A percentile compares a stretch with the other conserved stretches of the same genome.
These are phyloP conservation scores for Ophthalmolycus amberensis DNA, from an alignment of 2,113 vertebrate genomes.

Conservation along the genomic window DNA sequence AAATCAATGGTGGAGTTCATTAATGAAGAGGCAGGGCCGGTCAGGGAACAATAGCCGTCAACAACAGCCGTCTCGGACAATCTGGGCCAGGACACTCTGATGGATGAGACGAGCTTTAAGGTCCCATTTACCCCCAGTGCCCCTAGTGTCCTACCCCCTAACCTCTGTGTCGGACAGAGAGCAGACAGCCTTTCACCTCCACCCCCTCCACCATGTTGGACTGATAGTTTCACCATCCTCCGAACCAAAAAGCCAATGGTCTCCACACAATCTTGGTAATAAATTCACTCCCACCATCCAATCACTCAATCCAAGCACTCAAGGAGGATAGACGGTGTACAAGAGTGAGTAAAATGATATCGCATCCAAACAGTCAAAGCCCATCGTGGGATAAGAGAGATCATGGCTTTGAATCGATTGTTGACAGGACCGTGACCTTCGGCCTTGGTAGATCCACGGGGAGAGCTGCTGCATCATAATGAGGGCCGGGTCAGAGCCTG, in stretches of 20 bases:
- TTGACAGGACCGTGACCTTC: conserved; percentile 55
- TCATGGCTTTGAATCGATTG: conserved; percentile 55
- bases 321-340: not conserved
- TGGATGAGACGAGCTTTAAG: conserved; percentile 63
- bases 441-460: conserved; percentile 26
- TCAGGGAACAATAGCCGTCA: conserved; percentile 70
- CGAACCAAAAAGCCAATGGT: not conserved
- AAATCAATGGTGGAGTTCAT: conserved; percentile 81
- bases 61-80: conserved; percentile 63
- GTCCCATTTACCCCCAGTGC: conserved; percentile 43
- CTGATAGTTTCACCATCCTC: conserved; percentile 18
- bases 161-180: conserved; percentile 33
- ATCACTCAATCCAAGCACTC: not conserved
- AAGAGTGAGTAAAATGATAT: conserved; percentile 31
- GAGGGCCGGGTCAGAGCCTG: conserved; percentile 26
- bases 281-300: not conserved
- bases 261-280: not conserved
- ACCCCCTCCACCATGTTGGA: conserved; percentile 28
- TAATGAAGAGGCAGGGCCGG: conserved; percentile 73
- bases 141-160: conserved; percentile 36
- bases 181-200: conserved; percentile 35
- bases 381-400: conserved; percentile 3
- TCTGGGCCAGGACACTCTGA: conserved; percentile 68
- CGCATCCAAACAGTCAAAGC: conserved; percentile 31
- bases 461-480: conserved; percentile 54